phyloP scores from a whole-genome alignment of 2,888 invertebrate species.

The Hoplodrina ambigua region DNA sequence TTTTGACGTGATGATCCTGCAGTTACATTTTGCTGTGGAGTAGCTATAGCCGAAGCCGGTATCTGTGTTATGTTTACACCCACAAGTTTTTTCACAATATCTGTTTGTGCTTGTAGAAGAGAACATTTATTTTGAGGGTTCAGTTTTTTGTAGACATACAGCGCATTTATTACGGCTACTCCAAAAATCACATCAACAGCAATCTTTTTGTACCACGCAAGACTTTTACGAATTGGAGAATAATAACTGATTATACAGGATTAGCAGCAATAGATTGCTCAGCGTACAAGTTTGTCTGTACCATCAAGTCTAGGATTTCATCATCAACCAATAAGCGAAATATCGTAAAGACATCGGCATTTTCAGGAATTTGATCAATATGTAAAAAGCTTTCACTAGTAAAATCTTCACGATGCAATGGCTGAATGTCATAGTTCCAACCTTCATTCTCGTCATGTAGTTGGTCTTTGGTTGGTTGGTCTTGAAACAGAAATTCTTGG shows the following conservation, averaged over 20 bases:
- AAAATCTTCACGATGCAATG: slow-evolving; percentile 28
- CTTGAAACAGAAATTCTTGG: slow-evolving; percentile 24
- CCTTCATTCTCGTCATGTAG: slow-evolving; percentile 25
- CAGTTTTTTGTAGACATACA: slow-evolving; percentile 30
- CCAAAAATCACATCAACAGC: slow-evolving; percentile 37
- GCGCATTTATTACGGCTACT: slow-evolving; percentile 27
- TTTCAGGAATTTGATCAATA: slow-evolving; percentile 26
- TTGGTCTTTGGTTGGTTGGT: slow-evolving; percentile 24
- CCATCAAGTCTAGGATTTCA: slow-evolving; percentile 38
- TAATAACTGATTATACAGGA: slow-evolving; percentile 32
- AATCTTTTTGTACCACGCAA: slow-evolving; percentile 36
- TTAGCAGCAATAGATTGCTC: slow-evolving; percentile 32
- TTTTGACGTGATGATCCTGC: slow-evolving; percentile 18
- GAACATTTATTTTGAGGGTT: slow-evolving; percentile 24
- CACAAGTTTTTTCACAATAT: slow-evolving; percentile 34
- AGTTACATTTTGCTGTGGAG: slow-evolving; percentile 22
- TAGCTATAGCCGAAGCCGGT: slow-evolving; percentile 19
- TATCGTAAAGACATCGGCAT: slow-evolving; percentile 31
- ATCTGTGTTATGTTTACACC: slow-evolving; percentile 25
- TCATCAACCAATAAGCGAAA: slow-evolving; percentile 32
- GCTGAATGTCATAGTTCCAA: slow-evolving; percentile 32
- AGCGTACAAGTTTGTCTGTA: slow-evolving; percentile 42
- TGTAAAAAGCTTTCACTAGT: slow-evolving; percentile 18
- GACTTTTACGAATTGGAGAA: slow-evolving; percentile 33
- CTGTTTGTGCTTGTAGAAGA: slow-evolving; percentile 39